Conservation (phyloP, 1,140 invertebrate genomes). For the Bombus breviceps region DNA sequence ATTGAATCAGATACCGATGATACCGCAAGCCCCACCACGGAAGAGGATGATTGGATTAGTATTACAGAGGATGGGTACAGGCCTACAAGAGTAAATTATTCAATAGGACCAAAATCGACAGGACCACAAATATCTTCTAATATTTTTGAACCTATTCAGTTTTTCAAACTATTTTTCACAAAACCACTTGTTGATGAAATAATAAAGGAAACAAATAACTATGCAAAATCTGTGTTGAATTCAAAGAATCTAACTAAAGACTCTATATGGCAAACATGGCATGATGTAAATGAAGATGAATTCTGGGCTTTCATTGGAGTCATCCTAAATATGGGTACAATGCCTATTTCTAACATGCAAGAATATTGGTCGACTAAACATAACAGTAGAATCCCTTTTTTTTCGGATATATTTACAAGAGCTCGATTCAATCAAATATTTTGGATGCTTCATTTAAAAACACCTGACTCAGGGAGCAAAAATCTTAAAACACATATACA, state of each 20-base stretch:
- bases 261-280: conserved; percentile 45
- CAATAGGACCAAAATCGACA: background rate
- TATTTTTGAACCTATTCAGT: background rate
- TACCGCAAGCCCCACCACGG: background rate
- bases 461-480: background rate
- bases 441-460: conserved; percentile 42
- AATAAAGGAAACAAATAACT: conserved; percentile 1
- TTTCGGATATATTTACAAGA: conserved; percentile 36
- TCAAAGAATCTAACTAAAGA: background rate
- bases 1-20: background rate
- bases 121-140: background rate
- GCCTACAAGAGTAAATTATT: background rate
- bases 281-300: conserved; percentile 29
- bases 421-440: conserved; percentile 39
- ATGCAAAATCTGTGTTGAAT: background rate
- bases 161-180: background rate
- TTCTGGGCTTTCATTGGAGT: conserved; percentile 42
- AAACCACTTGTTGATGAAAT: background rate
- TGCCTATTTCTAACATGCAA: conserved; percentile 35
- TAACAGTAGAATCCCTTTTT: conserved; percentile 39
- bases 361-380: conserved; percentile 28
- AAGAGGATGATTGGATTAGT: background rate
- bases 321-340: conserved; percentile 44
- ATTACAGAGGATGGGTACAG: background rate
- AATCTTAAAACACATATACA: conserved; percentile 33